Evolutionary conservation across 2,888 invertebrate genomes (phyloP), one percentile per base, ranked within the genome.

Genomic region (Tetragnatha montana): DNA sequence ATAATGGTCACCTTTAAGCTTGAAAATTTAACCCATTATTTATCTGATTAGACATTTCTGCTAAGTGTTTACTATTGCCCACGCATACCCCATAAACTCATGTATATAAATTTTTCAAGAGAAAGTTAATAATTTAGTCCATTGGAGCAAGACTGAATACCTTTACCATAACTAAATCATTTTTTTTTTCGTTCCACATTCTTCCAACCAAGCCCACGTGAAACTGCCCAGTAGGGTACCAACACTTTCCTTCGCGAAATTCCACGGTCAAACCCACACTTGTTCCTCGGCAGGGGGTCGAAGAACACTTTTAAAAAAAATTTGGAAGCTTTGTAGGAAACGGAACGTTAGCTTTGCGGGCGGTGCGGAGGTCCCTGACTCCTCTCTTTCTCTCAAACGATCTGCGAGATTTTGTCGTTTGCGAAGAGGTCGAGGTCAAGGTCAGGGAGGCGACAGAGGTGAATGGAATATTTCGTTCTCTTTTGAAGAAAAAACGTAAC

Each of bases 381-480:
- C 17, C 60, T 60, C 12, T 3, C 12, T 60, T 10, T 60, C 12
- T 3, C 12, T 60, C 14, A 60, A 60, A 60, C 12, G 12, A 60
- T 60, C 12, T 60, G 35, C 47, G 75, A 76, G 50, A 51, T 78
- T 70, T 76, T 35, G 35, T 76, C 69, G 50, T 69, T 85, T n/a
- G 21, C 8, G 50, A 69, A 14, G 22, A 84, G 78, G 50, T 73
- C 79, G 73, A 19, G 79, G 73, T 86, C 86, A 86, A 79, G 85
- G 85, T 86, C 60, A 86, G 51, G 79, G 22, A n/a, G 73, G 17
- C 10, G 73, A 10, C 35, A 19, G 75, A 51, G 86, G 79, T 86
- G 86, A 86, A 68, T 80, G 50, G 60, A 80, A 74, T 76, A 69
- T 47, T 68, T 78, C 8, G 14, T 51, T 76, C 49, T 76, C 49